phyloP scores from a whole-genome alignment of 2,797 vertebrate genomes.

The Microcaecilia unicolor region DNA sequence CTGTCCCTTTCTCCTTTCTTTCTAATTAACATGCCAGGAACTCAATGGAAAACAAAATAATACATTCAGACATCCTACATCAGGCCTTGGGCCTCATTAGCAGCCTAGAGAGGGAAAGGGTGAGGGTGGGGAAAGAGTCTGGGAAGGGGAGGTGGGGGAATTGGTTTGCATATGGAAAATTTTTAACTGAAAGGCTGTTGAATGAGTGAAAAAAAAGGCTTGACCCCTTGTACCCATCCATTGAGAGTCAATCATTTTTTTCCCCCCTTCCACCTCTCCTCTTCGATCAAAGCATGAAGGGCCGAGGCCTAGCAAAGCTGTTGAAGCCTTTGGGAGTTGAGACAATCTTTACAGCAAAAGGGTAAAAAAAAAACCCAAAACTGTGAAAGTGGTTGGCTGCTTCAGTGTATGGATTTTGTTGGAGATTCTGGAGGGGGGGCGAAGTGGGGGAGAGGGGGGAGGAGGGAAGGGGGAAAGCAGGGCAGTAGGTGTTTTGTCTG shows the following conservation, averaged over 20 bases:
- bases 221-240: slow-evolving; percentile 41
- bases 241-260: slow-evolving; percentile 29
- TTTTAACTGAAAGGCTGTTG: slow-evolving; percentile 45
- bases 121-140: slow-evolving; percentile 29
- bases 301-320: background rate
- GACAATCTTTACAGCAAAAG: background rate
- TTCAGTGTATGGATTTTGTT: background rate
- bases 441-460: background rate
- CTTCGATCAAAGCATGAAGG: background rate
- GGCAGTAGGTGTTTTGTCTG: background rate
- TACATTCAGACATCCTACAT: slow-evolving; percentile 44
- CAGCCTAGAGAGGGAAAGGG: background rate
- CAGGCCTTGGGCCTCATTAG: slow-evolving; percentile 56
- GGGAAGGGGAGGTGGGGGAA: slow-evolving; percentile 10
- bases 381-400: background rate
- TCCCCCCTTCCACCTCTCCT: background rate
- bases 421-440: background rate
- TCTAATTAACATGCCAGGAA: slow-evolving; percentile 60
- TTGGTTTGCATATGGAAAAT: slow-evolving; percentile 48
- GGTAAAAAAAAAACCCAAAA: too few species aligned
- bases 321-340: background rate
- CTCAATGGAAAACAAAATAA: slow-evolving; percentile 58
- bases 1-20: slow-evolving; percentile 67
- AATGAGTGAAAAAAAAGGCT: slow-evolving; percentile 38
- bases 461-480: background rate